A percentile compares a stretch with the other conserved stretches of the same genome.
Conservation (phyloP, 1,140 invertebrate species). For the Drosophila equinoxialis region DNA sequence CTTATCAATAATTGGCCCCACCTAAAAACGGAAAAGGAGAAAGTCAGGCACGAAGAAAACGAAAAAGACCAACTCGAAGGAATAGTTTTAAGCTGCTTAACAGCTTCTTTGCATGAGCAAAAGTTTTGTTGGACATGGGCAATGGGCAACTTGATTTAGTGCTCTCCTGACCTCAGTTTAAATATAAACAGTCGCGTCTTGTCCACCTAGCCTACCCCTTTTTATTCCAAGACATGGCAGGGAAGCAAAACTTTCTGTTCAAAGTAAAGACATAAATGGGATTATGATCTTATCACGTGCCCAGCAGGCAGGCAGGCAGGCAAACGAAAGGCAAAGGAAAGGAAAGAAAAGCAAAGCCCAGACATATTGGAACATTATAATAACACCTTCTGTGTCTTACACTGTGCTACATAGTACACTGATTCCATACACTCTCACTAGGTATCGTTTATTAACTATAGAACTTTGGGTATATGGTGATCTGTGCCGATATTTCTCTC, state of each 20-base stretch:
- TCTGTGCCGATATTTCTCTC: not conserved
- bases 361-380: slow-evolving; percentile 68
- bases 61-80: slow-evolving; percentile 24
- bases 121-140: slow-evolving; percentile 50
- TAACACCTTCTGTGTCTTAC: slow-evolving; percentile 62
- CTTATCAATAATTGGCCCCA: slow-evolving; percentile 76
- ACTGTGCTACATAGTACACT: not conserved
- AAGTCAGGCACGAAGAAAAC: not conserved
- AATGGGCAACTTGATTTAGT: slow-evolving; percentile 81
- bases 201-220: slow-evolving; percentile 23
- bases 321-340: slow-evolving; percentile 8
- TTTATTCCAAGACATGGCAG: slow-evolving; percentile 24
- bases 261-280: slow-evolving; percentile 82
- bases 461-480: no score
- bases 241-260: slow-evolving; percentile 60
- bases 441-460: no score
- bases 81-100: slow-evolving; percentile 82
- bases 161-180: slow-evolving; percentile 82
- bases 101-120: slow-evolving; percentile 67
- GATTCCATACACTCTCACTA: not conserved
- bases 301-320: slow-evolving; percentile 28
- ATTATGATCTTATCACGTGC: slow-evolving; percentile 83
- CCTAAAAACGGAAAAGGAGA: not conserved
- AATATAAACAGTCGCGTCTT: slow-evolving; percentile 79
- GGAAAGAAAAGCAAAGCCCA: slow-evolving; percentile 31